These are phyloP conservation scores for Calyptommatus sinebrachiatus DNA, from an alignment of 2,113 vertebrate genomes.

Conservation along the genomic window DNA sequence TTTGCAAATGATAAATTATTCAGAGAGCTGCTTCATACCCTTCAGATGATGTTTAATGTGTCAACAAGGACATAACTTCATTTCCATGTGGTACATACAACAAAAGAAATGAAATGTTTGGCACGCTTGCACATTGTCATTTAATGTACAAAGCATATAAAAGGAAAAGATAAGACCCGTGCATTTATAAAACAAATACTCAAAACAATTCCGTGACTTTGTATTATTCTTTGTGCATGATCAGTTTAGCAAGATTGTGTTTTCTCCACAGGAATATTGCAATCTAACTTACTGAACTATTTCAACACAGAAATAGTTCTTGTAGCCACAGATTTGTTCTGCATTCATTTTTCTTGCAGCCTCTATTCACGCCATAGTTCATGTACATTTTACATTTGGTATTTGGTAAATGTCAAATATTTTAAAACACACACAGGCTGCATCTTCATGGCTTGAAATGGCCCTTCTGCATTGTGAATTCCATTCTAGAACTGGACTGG, in stretches of 20 bases:
- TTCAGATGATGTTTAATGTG: slow-evolving; percentile 25
- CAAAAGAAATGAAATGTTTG: slow-evolving; percentile 11
- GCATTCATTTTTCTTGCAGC: neutral
- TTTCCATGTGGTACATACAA: slow-evolving; percentile 19
- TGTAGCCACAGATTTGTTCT: neutral
- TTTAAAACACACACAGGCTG: too few species aligned
- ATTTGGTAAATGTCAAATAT: neutral
- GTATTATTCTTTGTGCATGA: slow-evolving; percentile 18
- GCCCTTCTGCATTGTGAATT: too few species aligned
- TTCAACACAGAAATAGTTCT: neutral
- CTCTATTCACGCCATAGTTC: neutral
- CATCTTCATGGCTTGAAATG: too few species aligned
- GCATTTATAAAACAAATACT: slow-evolving; percentile 2
- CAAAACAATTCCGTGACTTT: neutral
- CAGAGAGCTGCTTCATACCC: slow-evolving; percentile 7
- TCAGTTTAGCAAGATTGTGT: slow-evolving; percentile 8
- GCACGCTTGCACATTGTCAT: too few species aligned
- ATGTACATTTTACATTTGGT: neutral
- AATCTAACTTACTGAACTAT: neutral
- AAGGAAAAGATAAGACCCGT: slow-evolving; percentile 21
- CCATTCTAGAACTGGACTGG: too few species aligned
- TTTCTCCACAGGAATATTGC: neutral
- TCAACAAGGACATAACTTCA: slow-evolving; percentile 23
- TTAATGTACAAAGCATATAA: neutral
- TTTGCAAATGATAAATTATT: slow-evolving; percentile 51